Base-by-base conservation (phyloP, 2,113 vertebrate genomes). In the Oenanthe oenanthe region DNA sequence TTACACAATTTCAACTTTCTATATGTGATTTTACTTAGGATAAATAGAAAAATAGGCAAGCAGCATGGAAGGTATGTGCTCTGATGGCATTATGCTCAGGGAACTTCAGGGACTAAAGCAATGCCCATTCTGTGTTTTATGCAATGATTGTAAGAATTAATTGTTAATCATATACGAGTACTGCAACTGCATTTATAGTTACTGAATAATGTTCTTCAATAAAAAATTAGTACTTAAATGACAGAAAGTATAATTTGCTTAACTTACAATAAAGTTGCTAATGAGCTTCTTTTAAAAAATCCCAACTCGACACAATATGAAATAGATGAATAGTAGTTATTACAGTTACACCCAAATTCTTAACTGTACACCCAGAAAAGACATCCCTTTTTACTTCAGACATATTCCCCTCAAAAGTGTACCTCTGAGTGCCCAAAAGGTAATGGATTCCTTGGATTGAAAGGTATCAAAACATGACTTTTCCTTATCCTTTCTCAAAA, bases 191-290 rank as follows among this genome's bases (percentile, higher is more conserved):
- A 73, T 77, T 84, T 91, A 42, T 17, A 91, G 61, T 58, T 73
- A 65, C n/a, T 72, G 73, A 94, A 94, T 65, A 89, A 78, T 53
- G 13, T 79, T 81, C 80, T 82, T 82, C 74, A 87, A 48, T 78
- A 93, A 93, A 95, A 75, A 61, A 85, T 51, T 70, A 84, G 50
- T 43, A 71, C 56, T 87, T 89, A 89, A 89, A 75, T 2, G 11
- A 75, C 34, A 56, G 51, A 84, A 94, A 89, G 12, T 76, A 10
- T 82, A 61, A 93, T 88, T 93, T 91, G 43, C 74, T 75, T 88
- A 82, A 84, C 40, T 78, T 81, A 58, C 3, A 62, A 85, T 82
- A 58, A 84, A 86, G 26, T 74, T 81, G 26, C 29, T 80, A 85
- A 89, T 61, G 24, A 93, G 31, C 9, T 34, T 12, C 53, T 94